These are phyloP conservation scores for Argya squamiceps DNA, from an alignment of 2,797 vertebrate genomes.

Conservation along the genomic window DNA sequence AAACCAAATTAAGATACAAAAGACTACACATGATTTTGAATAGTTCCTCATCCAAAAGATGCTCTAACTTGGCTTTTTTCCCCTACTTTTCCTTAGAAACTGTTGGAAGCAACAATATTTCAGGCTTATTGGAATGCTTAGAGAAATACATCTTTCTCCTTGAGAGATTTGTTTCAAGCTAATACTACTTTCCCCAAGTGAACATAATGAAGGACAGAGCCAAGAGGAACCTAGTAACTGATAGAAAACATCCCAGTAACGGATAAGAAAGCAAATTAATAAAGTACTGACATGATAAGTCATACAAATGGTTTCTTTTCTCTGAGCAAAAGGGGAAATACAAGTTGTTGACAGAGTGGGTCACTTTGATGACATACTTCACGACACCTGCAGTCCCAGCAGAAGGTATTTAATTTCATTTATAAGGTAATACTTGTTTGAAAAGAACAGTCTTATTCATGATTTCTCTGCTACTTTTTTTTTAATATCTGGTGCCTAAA, in stretches of 20 bases:
- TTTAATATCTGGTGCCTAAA: neutral
- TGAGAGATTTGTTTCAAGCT: slow-evolving; percentile 11
- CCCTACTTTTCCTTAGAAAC: neutral
- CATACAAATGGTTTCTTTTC: slow-evolving; percentile 20
- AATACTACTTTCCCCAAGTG: neutral
- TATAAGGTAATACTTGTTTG: slow-evolving; percentile 15
- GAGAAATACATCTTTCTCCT: neutral
- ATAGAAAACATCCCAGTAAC: neutral
- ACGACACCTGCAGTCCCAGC: neutral
- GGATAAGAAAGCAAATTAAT: slow-evolving; percentile 33
- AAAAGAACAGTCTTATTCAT: neutral
- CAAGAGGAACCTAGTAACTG: neutral
- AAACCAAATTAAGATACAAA: neutral
- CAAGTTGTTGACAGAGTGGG: neutral
- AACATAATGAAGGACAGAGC: slow-evolving; percentile 8
- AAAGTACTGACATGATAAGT: neutral
- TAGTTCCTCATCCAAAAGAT: neutral
- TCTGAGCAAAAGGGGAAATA: neutral
- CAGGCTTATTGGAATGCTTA: neutral
- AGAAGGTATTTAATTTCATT: slow-evolving; percentile 15
- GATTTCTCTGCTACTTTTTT: neutral
- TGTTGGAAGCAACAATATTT: neutral
- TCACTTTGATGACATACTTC: neutral
- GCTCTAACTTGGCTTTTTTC: neutral
- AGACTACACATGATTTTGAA: neutral